Conservation (phyloP, 2,888 invertebrate species). For the Heliconius aoede region DNA sequence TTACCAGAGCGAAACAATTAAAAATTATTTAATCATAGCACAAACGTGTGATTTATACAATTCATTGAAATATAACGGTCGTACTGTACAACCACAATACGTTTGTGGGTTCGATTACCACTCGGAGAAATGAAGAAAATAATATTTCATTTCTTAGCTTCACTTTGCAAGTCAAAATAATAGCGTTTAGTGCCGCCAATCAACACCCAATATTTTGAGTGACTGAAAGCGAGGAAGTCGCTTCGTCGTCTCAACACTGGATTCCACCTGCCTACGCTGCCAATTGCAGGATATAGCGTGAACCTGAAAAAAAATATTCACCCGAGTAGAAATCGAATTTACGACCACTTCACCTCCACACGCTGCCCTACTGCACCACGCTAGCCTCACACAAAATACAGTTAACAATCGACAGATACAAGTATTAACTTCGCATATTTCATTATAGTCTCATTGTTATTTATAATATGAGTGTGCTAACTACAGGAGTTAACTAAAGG, state of each 20-base stretch:
- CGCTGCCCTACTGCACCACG: background rate
- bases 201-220: background rate
- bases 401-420: constrained; percentile 11
- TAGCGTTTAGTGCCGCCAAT: too few species aligned
- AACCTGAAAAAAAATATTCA: background rate
- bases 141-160: too few species aligned
- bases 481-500: constrained; percentile 56
- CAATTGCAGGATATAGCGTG: rapidly evolving
- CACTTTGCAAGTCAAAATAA: too few species aligned
- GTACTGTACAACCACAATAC: too few species aligned
- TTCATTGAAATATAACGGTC: too few species aligned
- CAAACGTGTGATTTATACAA: too few species aligned
- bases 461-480: constrained; percentile 21
- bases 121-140: too few species aligned
- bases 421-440: constrained; percentile 19
- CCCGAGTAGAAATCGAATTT: background rate
- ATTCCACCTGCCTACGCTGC: too few species aligned
- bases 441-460: constrained; percentile 23
- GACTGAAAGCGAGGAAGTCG: background rate
- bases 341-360: background rate
- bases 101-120: too few species aligned
- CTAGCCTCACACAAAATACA: background rate
- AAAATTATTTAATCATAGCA: background rate
- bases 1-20: background rate
- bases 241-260: background rate